Percentiles rank a stretch among this genome's conserved stretches.
Evolutionary conservation across 2,113 vertebrate genomes (phyloP).

Genomic region (Ancistrus triradiatus): DNA sequence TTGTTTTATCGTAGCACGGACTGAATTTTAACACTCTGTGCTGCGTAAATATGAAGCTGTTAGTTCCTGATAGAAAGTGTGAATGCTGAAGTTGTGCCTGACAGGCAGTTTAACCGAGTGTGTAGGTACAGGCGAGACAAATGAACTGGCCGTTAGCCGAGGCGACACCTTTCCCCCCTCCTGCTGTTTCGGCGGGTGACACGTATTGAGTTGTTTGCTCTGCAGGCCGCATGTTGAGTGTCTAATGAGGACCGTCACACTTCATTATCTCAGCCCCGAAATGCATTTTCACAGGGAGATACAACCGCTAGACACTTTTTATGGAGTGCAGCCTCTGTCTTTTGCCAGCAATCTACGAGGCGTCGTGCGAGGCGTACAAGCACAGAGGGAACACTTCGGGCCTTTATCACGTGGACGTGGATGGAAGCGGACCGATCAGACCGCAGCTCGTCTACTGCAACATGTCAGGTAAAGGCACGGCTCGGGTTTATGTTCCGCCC

Average conservation of each 20-base stretch:
- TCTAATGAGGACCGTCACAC: constrained; percentile 34
- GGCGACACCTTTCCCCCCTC: neutral
- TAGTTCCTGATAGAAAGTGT: neutral
- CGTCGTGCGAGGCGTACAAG: constrained; percentile 93
- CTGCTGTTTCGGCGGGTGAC: constrained; percentile 10
- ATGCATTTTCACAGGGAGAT: constrained; percentile 14
- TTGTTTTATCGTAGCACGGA: too few species aligned
- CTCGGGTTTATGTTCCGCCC: too few species aligned
- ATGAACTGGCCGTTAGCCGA: constrained; percentile 9
- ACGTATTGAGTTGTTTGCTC: constrained; percentile 23
- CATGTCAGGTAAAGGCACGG: constrained; percentile 88
- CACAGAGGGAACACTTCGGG: constrained; percentile 87
- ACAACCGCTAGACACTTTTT: neutral
- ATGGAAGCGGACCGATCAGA: constrained; percentile 85
- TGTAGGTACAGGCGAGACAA: constrained; percentile 1
- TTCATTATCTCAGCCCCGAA: constrained; percentile 30
- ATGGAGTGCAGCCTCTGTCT: constrained; percentile 1
- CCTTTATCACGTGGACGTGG: constrained; percentile 83
- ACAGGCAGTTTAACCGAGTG: neutral
- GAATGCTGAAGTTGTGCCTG: neutral
- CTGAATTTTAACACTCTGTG: too few species aligned
- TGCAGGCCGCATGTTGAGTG: constrained; percentile 3
- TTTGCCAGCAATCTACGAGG: constrained; percentile 82
- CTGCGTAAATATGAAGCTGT: neutral
- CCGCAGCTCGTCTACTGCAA: constrained; percentile 88